phyloP scores from a whole-genome alignment of 2,888 invertebrate genomes.

The Leptothorax acervorum region DNA sequence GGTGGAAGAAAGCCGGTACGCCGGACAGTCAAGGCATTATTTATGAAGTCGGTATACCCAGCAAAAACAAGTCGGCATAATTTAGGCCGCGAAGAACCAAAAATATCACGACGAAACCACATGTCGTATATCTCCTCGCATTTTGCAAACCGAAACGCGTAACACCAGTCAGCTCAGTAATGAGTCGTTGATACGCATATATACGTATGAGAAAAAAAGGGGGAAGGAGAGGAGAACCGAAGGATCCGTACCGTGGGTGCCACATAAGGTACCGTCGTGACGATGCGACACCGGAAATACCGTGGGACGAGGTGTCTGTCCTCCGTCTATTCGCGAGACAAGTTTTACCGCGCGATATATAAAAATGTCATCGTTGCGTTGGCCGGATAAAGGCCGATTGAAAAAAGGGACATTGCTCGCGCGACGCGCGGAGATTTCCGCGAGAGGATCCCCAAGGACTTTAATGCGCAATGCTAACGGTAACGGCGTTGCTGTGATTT shows the following conservation, averaged over 20 bases:
- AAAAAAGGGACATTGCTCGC: slow-evolving; percentile 20
- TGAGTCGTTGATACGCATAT: not conserved
- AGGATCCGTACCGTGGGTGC: slow-evolving; percentile 18
- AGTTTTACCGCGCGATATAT: slow-evolving; percentile 56
- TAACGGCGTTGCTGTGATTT: slow-evolving; percentile 55
- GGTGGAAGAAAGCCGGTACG: slow-evolving; percentile 4
- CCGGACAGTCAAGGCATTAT: not conserved
- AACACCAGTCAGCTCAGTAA: slow-evolving; percentile 4
- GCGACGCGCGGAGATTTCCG: not conserved
- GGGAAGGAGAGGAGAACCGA: not conserved
- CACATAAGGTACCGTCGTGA: not conserved
- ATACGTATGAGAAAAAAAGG: not conserved
- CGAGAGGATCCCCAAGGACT: slow-evolving; percentile 3
- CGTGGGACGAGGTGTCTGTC: slow-evolving; percentile 21
- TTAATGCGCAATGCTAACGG: slow-evolving; percentile 21
- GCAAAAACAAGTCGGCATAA: slow-evolving; percentile 14
- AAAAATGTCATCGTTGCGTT: slow-evolving; percentile 51
- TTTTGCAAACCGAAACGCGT: not conserved
- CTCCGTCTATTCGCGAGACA: slow-evolving; percentile 19
- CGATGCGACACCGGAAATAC: slow-evolving; percentile 11
- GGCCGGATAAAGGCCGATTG: slow-evolving; percentile 36
- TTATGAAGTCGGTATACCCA: slow-evolving; percentile 1
- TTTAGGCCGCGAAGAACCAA: not conserved
- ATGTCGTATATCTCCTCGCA: not conserved
- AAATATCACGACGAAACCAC: slow-evolving; percentile 17